A percentile compares a stretch with the other conserved stretches of the same genome.
These are phyloP conservation scores for Brevimyrus niger DNA, from an alignment of 2,113 vertebrate species.

Conservation along the genomic window DNA sequence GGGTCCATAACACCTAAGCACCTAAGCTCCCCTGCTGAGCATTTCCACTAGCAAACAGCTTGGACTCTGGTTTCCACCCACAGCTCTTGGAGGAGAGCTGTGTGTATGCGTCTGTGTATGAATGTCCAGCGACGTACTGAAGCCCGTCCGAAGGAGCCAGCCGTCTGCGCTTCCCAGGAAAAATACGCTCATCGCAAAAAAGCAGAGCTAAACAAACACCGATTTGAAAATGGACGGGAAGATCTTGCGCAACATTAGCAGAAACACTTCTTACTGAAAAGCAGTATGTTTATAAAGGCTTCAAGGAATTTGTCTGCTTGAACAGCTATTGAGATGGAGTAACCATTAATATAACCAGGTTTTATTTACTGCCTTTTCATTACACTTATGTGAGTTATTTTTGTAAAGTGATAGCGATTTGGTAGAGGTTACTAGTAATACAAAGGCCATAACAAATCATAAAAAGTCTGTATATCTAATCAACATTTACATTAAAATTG, in stretches of 20 bases:
- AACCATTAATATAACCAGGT: neutral
- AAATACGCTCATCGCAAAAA: neutral
- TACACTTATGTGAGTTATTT: neutral
- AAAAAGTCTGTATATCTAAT: neutral
- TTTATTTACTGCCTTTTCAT: neutral
- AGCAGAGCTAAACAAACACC: neutral
- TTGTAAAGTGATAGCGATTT: neutral
- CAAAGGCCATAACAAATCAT: neutral
- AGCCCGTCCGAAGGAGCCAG: neutral
- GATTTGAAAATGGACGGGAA: neutral
- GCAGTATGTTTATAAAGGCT: neutral
- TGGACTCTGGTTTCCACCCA: neutral
- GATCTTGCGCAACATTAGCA: neutral
- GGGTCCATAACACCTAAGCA: neutral
- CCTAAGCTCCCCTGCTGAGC: neutral
- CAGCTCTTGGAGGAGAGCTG: neutral
- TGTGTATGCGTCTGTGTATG: neutral
- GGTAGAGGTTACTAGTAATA: neutral
- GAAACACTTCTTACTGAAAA: neutral
- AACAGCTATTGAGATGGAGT: neutral
- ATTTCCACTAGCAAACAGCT: neutral
- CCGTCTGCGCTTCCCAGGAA: neutral
- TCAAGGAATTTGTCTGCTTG: neutral
- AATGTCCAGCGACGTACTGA: neutral
- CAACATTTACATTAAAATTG: neutral